Percentiles rank a stretch among this genome's conserved stretches.
These are phyloP conservation scores for Petrocephalus schoutedeni DNA, from an alignment of 2,797 vertebrate genomes.

Conservation along the genomic window DNA sequence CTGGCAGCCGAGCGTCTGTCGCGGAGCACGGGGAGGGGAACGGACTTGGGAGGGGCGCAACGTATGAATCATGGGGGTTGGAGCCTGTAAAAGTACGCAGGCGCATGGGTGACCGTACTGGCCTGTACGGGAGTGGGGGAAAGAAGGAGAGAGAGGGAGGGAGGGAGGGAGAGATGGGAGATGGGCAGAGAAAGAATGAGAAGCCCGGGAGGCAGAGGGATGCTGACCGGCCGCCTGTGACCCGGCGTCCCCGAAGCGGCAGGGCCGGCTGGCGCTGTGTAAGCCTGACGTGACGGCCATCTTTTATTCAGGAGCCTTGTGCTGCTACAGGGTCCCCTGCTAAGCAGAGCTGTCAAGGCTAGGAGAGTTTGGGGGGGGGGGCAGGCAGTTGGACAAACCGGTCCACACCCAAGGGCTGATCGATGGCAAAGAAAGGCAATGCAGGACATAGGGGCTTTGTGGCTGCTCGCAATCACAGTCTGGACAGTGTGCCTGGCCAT, in stretches of 20 bases:
- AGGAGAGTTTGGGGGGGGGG: not conserved
- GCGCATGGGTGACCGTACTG: not conserved
- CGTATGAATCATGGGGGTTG: not conserved
- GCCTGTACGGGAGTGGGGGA: not conserved
- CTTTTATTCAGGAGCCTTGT: conserved; percentile 28
- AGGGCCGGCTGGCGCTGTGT: not conserved
- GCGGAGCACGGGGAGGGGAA: not conserved
- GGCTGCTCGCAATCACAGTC: not conserved
- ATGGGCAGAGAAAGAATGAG: not conserved
- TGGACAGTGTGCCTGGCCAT: not conserved
- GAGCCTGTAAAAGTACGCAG: not conserved
- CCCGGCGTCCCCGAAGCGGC: not conserved
- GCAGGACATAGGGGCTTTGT: not conserved
- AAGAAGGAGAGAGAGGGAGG: not conserved
- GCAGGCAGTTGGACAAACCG: too few relatives aligned
- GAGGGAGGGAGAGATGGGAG: not conserved
- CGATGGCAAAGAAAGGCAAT: not conserved
- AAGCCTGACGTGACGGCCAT: conserved; percentile 24
- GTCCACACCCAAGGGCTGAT: not conserved
- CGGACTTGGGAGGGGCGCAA: conserved; percentile 8
- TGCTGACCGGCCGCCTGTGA: not conserved
- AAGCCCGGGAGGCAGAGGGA: not conserved
- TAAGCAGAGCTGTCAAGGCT: not conserved
- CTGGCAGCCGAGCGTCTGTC: not conserved
- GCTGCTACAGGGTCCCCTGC: not conserved